Evolutionary conservation across 2,888 invertebrate genomes (phyloP), one percentile per base, ranked within the genome.

Genomic region (Euphydryas editha): DNA sequence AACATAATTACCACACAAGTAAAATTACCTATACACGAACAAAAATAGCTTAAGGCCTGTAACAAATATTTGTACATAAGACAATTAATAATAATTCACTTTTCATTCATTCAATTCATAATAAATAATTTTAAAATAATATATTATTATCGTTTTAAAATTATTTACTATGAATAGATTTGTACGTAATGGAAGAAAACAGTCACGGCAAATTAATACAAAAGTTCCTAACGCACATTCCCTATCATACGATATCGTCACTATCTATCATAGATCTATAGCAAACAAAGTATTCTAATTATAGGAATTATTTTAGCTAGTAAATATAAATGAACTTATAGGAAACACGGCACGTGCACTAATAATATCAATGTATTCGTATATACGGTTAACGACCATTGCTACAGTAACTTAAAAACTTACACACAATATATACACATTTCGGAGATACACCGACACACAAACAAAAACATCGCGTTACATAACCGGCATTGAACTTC

Each of bases 401-500:
- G 30, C 30, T 30, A 18, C 46, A 13, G 18, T 20, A 18, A 47
- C 17, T 18, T 17, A 11, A 46, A 49, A 46, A 42, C 55, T 55
- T 24, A 59, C 59, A 30, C 18, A 60, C 49, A 46, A 65, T 51
- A 57, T 61, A 20, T 21, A 57, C 47, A 59, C 42, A 54, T 44
- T 44, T 18, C 58, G n/a, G n/a, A 21, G 51, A 51, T 51, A 62
- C 37, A 57, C 58, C 24, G 24, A 62, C 65, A 67, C 72, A 75
- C 78, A 77, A 79, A 74, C 73, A 76, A 78, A 78, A 76, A 49
- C 76, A 73, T 76, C 51, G 24, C 30, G 84, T 89, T 90, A 89
- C 79, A 82, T 90, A 90, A 90, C 76, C 73, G 79, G 71, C 83
- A 83, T 81, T 82, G 85, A 86, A 87, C 83, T 86, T 86, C 75